Percentiles rank a stretch among this genome's conserved stretches.
Conservation (phyloP, 1,140 invertebrate genomes). For the Batillaria attramentaria region DNA sequence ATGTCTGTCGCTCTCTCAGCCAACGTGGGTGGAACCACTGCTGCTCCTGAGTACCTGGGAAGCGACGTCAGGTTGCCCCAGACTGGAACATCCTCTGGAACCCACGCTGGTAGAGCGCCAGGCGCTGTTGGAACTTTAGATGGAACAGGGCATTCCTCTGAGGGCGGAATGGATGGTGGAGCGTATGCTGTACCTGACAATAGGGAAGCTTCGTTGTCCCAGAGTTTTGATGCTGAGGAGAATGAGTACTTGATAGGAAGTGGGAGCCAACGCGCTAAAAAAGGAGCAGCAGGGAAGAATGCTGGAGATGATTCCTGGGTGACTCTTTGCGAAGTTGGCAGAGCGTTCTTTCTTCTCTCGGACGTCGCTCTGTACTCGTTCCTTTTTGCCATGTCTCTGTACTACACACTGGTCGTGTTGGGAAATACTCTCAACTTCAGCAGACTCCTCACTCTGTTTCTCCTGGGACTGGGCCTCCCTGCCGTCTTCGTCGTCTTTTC, state of each 20-base stretch:
- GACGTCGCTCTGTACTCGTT: constrained; percentile 16
- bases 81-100: background rate
- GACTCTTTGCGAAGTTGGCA: constrained; percentile 23
- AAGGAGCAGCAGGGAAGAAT: too few species aligned
- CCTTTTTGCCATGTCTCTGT: constrained; percentile 11
- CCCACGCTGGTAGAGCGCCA: background rate
- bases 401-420: constrained; percentile 22
- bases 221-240: too few species aligned
- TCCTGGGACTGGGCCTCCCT: constrained; percentile 12
- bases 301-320: background rate
- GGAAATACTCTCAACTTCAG: constrained; percentile 19
- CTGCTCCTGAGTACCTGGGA: too few species aligned
- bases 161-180: too few species aligned
- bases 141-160: background rate
- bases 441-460: constrained; percentile 21
- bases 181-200: too few species aligned
- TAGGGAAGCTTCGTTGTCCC: too few species aligned
- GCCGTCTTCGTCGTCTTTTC: constrained; percentile 11
- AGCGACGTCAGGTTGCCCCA: background rate
- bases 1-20: background rate
- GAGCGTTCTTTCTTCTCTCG: constrained; percentile 11
- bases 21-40: background rate
- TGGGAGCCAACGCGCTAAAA: too few species aligned
- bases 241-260: too few species aligned
- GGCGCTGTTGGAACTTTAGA: background rate